phyloP scores from a whole-genome alignment of 2,888 invertebrate genomes.

The Chalcosyrphus nemorum region DNA sequence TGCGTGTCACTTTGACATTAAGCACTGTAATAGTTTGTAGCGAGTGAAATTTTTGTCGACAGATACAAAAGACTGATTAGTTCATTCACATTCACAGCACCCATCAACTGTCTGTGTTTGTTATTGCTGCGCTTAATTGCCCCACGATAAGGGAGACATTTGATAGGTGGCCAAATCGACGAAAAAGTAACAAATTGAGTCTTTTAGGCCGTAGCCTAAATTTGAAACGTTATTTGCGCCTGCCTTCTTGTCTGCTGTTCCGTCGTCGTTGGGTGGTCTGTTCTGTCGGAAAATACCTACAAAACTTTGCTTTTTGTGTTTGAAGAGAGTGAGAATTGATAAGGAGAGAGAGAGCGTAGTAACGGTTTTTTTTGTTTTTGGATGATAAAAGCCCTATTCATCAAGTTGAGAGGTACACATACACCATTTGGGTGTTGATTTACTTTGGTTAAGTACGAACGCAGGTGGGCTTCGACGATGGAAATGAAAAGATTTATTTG shows the following conservation, averaged over 20 bases:
- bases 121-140: constrained; percentile 56
- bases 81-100: not conserved
- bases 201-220: constrained; percentile 33
- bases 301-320: not conserved
- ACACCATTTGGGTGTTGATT: constrained; percentile 1
- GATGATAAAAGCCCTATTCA: not conserved
- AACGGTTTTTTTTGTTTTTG: not conserved
- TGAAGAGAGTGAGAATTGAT: constrained; percentile 10
- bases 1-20: constrained; percentile 47
- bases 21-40: constrained; percentile 11
- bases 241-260: not conserved
- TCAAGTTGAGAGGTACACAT: constrained; percentile 1
- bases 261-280: not conserved
- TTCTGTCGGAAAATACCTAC: no score
- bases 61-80: constrained; percentile 34
- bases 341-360: not conserved
- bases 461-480: not conserved
- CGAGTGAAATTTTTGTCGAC: constrained; percentile 22
- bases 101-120: constrained; percentile 32
- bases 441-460: not conserved
- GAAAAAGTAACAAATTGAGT: constrained; percentile 39
- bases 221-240: constrained; percentile 11
- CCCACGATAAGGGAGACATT: constrained; percentile 28
- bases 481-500: not conserved
- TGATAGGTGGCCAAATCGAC: not conserved